These are phyloP conservation scores for Manacus vitellinus DNA, from an alignment of 2,113 vertebrate genomes.

Conservation along the genomic window DNA sequence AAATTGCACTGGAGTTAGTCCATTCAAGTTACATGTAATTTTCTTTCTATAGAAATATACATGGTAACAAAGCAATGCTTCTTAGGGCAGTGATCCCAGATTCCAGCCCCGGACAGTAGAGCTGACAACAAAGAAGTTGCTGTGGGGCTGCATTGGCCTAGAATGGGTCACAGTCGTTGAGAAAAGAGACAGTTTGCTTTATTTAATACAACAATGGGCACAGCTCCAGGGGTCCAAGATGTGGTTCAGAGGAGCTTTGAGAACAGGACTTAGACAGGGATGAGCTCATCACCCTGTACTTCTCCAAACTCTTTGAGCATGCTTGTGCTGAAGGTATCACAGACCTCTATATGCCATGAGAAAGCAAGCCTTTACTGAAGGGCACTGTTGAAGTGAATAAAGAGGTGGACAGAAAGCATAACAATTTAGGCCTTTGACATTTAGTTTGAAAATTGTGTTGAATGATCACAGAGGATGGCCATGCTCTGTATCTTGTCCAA, in stretches of 20 bases:
- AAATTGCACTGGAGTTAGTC: slow-evolving; percentile 81
- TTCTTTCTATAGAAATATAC: not conserved
- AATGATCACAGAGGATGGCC: not conserved
- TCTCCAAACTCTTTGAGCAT: not conserved
- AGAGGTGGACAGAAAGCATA: not conserved
- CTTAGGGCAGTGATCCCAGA: not conserved
- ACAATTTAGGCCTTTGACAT: not conserved
- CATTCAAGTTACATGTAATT: not conserved
- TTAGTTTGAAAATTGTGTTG: not conserved
- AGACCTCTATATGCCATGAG: not conserved
- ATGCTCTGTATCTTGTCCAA: not conserved
- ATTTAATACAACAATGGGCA: not conserved
- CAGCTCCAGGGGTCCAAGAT: not conserved
- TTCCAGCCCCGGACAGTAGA: not conserved
- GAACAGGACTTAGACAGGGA: not conserved
- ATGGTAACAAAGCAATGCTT: not conserved
- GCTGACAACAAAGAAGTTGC: not conserved
- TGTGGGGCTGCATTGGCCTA: not conserved
- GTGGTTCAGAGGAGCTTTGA: not conserved
- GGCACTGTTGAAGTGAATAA: not conserved
- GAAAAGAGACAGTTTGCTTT: not conserved
- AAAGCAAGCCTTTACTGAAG: not conserved
- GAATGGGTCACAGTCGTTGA: not conserved
- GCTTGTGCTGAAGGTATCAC: not conserved
- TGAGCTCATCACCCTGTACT: not conserved